A percentile compares a stretch with the other conserved stretches of the same genome.
phyloP scores from a whole-genome alignment of 2,888 invertebrate species.

The Lycaena phlaeas region DNA sequence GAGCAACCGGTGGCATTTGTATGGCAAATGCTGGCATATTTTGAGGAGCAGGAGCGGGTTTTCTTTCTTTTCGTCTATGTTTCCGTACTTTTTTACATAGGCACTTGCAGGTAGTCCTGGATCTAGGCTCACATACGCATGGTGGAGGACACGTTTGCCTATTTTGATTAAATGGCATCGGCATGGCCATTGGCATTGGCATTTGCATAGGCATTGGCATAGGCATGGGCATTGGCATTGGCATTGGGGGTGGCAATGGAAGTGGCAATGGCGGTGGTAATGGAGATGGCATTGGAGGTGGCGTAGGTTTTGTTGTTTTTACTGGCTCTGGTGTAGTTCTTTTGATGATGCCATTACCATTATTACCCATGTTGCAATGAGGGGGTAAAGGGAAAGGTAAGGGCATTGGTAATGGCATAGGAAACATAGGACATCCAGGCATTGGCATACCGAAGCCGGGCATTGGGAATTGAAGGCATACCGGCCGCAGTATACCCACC shows the following conservation, averaged over 20 bases:
- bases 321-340: too few relatives aligned
- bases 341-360: too few relatives aligned
- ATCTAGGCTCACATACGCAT: background rate
- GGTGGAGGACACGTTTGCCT: background rate
- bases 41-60: slow-evolving; percentile 13
- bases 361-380: too few relatives aligned
- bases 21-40: slow-evolving; percentile 12
- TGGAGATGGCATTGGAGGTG: slow-evolving; percentile 14
- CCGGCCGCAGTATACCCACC: background rate
- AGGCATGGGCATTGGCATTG: background rate
- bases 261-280: slow-evolving; percentile 8
- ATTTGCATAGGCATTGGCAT: slow-evolving; percentile 17
- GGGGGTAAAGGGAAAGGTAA: too few relatives aligned
- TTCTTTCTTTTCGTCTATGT: background rate
- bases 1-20: slow-evolving; percentile 11
- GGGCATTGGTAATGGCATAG: too few relatives aligned
- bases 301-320: background rate
- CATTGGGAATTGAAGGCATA: background rate
- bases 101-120: background rate
- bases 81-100: slow-evolving; percentile 3
- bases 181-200: background rate
- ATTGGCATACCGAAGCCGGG: too few relatives aligned
- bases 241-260: slow-evolving; percentile 16
- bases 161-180: too few relatives aligned
- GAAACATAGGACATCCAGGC: too few relatives aligned